Conservation (phyloP, 2,797 vertebrate species). For the Phaenicophaeus curvirostris region DNA sequence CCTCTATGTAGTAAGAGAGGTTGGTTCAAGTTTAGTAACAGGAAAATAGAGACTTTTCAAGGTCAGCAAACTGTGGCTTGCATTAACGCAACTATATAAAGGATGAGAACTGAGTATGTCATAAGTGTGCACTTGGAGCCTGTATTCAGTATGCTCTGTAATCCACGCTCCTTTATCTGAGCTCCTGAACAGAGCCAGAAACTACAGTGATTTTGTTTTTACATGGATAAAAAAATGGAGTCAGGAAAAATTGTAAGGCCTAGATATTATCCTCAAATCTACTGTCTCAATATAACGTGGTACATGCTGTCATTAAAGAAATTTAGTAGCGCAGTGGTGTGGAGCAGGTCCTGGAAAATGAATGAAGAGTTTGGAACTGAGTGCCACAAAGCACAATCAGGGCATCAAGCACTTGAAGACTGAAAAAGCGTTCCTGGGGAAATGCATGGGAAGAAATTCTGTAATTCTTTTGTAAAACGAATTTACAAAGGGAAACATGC, state of each 20-base stretch:
- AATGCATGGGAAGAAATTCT: background rate
- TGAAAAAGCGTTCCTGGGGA: background rate
- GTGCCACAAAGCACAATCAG: background rate
- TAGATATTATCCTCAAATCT: background rate
- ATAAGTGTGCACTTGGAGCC: background rate
- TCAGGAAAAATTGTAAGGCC: background rate
- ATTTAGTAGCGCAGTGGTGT: background rate
- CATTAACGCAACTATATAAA: background rate
- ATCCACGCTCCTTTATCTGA: background rate
- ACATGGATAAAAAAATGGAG: background rate
- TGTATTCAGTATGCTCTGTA: background rate
- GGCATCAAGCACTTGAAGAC: background rate
- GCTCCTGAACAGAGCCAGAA: background rate
- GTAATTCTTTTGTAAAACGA: background rate
- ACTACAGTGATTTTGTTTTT: background rate
- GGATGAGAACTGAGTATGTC: background rate
- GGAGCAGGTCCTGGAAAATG: background rate
- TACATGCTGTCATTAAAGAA: background rate
- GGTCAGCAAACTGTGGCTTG: background rate
- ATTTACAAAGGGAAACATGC: background rate
- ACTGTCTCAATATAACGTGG: background rate
- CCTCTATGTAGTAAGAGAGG: background rate
- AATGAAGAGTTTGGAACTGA: background rate
- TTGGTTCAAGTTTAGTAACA: background rate
- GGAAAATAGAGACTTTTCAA: background rate